Evolutionary conservation across 2,113 vertebrate species (phyloP), one percentile per base, ranked within the genome.

Genomic region (Charadrius vociferus): DNA sequence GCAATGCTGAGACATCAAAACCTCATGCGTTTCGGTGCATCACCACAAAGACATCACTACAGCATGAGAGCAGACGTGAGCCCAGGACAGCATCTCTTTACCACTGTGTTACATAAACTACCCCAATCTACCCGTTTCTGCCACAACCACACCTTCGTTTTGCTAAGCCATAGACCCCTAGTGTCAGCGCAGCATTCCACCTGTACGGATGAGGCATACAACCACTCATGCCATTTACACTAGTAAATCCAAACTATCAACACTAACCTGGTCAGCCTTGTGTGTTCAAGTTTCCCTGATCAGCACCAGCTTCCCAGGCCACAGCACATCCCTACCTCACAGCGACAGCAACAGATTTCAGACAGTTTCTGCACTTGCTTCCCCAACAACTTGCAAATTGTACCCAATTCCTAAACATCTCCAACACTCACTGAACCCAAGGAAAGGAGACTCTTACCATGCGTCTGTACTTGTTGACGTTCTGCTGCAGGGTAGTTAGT

Each of bases 401-500:
- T 4, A 74, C 21, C 45, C 45, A 66, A 16, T 34, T 90, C 20
- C 49, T 65, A 71, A 82, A 83, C 1, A 3, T 29, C 56, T 81
- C 52, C 55, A 90, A 34, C 22, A 65, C n/a, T 72, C 68, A 82
- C 14, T 26, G 53, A 83, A 47, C 7, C 19, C 43, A 62, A 66
- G 45, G 24, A 50, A 56, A 80, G 14, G 26, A 88, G 63, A 59
- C n/a, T 79, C 98, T 98, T 95, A 98, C 98, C 98, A 98, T 89
- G 86, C 93, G 92, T 36, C 98, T 99, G 96, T 99, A 99, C 73
- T 99, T 99, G 78, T 98, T 99, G 12, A 99, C 98, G 1, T 99
- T 99, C 79, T 98, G 97, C 39, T 99, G 99, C 90, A 99, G 97
- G 58, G 99, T 99, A 83, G 95, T 97, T 79, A 99, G 98, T 8